Evolutionary conservation across 2,888 invertebrate species (phyloP), one percentile per base, ranked within the genome.

Genomic region (Amphimallon solstitiale): DNA sequence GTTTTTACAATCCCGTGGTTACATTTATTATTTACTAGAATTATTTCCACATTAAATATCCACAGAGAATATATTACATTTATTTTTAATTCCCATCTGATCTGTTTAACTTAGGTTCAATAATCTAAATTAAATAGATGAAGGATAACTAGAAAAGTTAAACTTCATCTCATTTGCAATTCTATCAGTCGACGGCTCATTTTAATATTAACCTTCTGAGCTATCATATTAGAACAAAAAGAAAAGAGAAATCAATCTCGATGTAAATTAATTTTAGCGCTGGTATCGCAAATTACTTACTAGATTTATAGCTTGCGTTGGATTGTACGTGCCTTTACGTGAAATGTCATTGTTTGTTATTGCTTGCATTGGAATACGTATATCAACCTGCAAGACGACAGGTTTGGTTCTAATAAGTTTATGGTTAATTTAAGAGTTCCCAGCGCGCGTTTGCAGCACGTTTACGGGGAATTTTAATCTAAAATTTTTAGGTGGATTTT

Each of bases 271-370:
- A 40, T 14, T 51, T 34, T 51, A 14, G 14, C n/a, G 14, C 14
- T 3, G 3, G 9, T 29, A 51, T 29, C 34, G 34, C 34, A 51
- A 51, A 51, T 51, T 51, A 51, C 46, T 15, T 14, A 2, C 21
- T 51, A 29, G 34, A 34, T 51, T 51, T 51, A 51, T 51, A 34
- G 49, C 49, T n/a, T 34, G 29, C 14, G 12, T 7, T 9, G 15
- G 29, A 34, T 51, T n/a, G 12, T 6, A 34, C 34, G 29, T 29
- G 29, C 29, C 29, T 29, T 29, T 34, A 34, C 34, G 34, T 34
- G 15, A 23, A 51, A 34, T 34, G 29, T 51, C 49, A 29, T 14
- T 29, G 49, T 51, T 51, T 29, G 49, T 34, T 34, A 51, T 51
- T 12, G 34, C 49, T 51, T 51, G 29, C 34, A 34, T 34, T 51